phyloP scores from a whole-genome alignment of 2,888 invertebrate genomes.

The Amphipoea oculea region DNA sequence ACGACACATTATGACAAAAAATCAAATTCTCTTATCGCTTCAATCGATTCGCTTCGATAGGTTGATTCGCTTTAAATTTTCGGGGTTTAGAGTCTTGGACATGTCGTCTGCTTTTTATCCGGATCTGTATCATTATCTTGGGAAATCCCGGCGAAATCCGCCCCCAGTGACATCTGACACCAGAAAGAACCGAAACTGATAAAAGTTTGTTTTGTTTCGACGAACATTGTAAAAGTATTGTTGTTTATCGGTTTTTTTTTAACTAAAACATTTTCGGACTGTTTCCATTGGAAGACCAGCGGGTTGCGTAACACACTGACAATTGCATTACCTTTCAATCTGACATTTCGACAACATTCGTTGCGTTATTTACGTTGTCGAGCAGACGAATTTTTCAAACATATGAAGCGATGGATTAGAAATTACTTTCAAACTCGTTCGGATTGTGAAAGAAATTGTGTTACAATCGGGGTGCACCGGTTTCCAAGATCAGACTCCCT shows the following conservation, averaged over 20 bases:
- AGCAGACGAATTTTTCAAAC: no score
- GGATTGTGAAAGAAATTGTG: background rate
- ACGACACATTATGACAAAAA: background rate
- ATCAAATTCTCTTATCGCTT: background rate
- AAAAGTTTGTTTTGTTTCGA: slow-evolving; percentile 13
- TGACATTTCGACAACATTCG: no score
- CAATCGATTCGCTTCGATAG: no score
- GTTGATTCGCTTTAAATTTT: background rate
- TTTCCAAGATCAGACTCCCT: background rate
- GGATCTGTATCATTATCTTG: slow-evolving; percentile 5
- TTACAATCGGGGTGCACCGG: background rate
- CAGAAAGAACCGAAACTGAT: slow-evolving; percentile 12
- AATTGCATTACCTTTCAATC: no score
- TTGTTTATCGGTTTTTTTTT: background rate
- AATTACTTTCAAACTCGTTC: no score
- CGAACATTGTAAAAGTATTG: slow-evolving; percentile 2
- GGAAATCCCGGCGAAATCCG: slow-evolving; percentile 9
- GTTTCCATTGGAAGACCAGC: background rate
- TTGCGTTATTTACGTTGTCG: no score
- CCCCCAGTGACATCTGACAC: slow-evolving; percentile 23
- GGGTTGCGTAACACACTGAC: background rate
- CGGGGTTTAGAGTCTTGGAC: background rate
- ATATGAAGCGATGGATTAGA: background rate
- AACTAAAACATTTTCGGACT: background rate
- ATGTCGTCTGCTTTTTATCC: slow-evolving; percentile 5